These are phyloP conservation scores for Drosophila histrio DNA, from an alignment of 2,888 invertebrate genomes.

Conservation along the genomic window DNA sequence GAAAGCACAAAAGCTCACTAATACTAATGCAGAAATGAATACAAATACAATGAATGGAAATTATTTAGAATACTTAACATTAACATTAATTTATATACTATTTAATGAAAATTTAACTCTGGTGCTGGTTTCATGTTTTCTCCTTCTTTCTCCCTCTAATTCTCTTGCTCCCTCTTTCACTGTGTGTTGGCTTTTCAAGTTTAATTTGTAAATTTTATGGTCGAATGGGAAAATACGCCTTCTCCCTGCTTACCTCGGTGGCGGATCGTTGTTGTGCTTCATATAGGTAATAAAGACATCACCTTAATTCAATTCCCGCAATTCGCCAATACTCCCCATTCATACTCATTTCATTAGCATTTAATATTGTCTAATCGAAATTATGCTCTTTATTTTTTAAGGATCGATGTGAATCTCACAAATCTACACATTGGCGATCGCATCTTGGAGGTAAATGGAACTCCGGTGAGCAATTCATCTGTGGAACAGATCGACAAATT, in stretches of 20 bases:
- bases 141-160: constrained; percentile 11
- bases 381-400: constrained; percentile 83
- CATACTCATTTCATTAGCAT: too few species aligned
- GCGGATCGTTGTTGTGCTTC: constrained; percentile 89
- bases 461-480: constrained; percentile 92
- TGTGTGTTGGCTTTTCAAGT: constrained; percentile 32
- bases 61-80: background rate
- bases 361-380: too few species aligned
- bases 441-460: constrained; percentile 96
- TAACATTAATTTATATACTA: background rate
- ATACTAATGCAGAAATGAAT: background rate
- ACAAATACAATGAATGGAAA: background rate
- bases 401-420: constrained; percentile 92
- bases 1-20: too few species aligned
- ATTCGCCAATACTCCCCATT: background rate
- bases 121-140: constrained; percentile 41
- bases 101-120: background rate
- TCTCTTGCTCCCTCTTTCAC: constrained; percentile 14
- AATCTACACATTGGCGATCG: constrained; percentile 96
- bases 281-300: constrained; percentile 86
- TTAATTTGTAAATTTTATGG: constrained; percentile 87
- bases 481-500: constrained; percentile 91
- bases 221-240: constrained; percentile 88
- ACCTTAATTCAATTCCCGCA: background rate
- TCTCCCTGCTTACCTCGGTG: constrained; percentile 89